Evolutionary conservation across 2,888 invertebrate species (phyloP).

Genomic region (Philopedon plagiatum): DNA sequence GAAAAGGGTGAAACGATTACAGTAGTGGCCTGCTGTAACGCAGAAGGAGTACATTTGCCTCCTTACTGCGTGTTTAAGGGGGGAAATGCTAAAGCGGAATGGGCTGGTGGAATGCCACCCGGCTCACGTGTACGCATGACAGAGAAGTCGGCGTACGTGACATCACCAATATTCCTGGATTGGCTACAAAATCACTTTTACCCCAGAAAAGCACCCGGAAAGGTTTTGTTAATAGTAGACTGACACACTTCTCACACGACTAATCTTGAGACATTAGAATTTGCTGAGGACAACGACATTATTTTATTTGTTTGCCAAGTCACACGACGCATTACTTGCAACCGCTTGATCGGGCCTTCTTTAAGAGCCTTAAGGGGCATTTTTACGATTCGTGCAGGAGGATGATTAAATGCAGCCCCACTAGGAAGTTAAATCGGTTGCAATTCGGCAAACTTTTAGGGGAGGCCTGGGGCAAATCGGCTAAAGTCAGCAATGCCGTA

Average conservation of each 20-base stretch:
- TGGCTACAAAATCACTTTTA: too few species aligned
- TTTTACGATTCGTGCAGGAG: conserved; percentile 49
- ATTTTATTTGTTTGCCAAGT: conserved; percentile 20
- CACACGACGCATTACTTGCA: conserved; percentile 17
- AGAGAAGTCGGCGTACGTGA: background rate
- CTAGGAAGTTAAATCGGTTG: too few species aligned
- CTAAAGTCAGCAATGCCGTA: conserved; percentile 29
- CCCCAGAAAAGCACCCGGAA: background rate
- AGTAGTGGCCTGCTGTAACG: conserved; percentile 33
- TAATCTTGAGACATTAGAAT: background rate
- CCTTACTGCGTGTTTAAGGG: conserved; percentile 50
- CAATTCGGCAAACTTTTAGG: conserved; percentile 30
- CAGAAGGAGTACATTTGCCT: conserved; percentile 16
- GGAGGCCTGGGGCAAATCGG: conserved; percentile 22
- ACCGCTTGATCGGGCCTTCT: conserved; percentile 53
- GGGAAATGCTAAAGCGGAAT: conserved; percentile 42
- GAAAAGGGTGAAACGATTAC: conserved; percentile 24
- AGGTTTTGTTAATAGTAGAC: conserved; percentile 4
- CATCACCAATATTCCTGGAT: background rate
- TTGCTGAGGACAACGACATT: background rate
- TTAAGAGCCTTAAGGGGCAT: conserved; percentile 57
- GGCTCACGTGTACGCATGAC: conserved; percentile 48
- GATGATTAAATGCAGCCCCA: too few species aligned
- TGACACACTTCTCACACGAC: background rate
- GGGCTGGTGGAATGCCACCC: conserved; percentile 49